A percentile compares a stretch with the other conserved stretches of the same genome.
These are phyloP conservation scores for Pelvicachromis taeniatus DNA, from an alignment of 2,113 vertebrate genomes.

Conservation along the genomic window DNA sequence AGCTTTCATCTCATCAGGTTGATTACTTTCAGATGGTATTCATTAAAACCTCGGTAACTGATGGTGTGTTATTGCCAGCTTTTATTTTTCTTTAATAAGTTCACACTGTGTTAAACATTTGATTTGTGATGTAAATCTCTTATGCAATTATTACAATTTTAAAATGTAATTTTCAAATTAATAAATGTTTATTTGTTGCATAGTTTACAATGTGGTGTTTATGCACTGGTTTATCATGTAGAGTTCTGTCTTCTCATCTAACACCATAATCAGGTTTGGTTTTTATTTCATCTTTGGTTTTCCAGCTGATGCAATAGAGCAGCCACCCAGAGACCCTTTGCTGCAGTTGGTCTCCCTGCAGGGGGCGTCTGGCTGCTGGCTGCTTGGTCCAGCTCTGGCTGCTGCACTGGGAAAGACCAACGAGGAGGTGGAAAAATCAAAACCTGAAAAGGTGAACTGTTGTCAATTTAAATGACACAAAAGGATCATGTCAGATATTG, in stretches of 20 bases:
- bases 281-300: not conserved
- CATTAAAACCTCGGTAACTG: too few relatives aligned
- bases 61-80: too few relatives aligned
- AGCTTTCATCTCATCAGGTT: too few relatives aligned
- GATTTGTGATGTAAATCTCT: accelerated
- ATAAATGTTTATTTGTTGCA: not conserved
- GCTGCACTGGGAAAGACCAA: not conserved
- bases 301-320: not conserved
- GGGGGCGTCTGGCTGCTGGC: not conserved
- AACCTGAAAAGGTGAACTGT: not conserved
- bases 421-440: not conserved
- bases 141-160: too few relatives aligned
- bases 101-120: not conserved
- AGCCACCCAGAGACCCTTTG: not conserved
- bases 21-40: too few relatives aligned
- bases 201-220: not conserved
- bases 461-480: not conserved
- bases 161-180: not conserved
- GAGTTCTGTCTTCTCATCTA: not conserved
- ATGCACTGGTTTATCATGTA: not conserved
- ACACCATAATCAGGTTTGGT: not conserved
- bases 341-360: not conserved
- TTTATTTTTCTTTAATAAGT: too few relatives aligned
- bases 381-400: not conserved
- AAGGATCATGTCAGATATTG: not conserved